Evolutionary conservation across 1,140 invertebrate species (phyloP), one percentile per base, ranked within the genome.

Genomic region (Drosophila santomea): DNA sequence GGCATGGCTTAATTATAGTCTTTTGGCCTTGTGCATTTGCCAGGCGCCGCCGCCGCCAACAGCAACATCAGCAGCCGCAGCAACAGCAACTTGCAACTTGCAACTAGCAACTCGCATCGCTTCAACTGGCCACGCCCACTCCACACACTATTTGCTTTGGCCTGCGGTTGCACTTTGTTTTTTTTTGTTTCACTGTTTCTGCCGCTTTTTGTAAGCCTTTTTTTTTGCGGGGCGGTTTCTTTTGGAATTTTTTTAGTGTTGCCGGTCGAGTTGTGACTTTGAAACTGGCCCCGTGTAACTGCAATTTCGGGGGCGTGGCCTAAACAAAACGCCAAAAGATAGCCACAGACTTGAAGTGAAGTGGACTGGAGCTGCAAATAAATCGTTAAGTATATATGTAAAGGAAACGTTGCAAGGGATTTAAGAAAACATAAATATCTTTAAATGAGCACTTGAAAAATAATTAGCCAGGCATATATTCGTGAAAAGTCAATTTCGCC

Each of bases 1-100:
- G 83, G 83, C 79, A 66, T 68, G 63, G 71, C 84, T 88, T 88
- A 89, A 88, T 91, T 91, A 89, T 91, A 91, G 89, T 91, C 81
- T 80, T 91, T 83, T 79, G 75, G 73, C 61, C 80, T 60, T 79
- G 52, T 80, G 84, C 85, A 77, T 67, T 71, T 74, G 85, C 62
- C 80, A 83, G 83, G 80, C 80, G 80, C 85, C 85, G 80, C 72
- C 64, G 56, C 59, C 47, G 58, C 76, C 76, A 62, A 52, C 79
- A 68, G 61, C 71, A 60, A 43, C 61, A 56, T 48, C 44, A 36
- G 25, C 43, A 45, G 17, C 38, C 12, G 20, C 15, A 25, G 10
- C 6, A 38, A 15, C 44, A 48, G 10, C 47, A 32, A 39, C 38
- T 10, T 12, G 47, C 48, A 35, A 38, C 28, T 36, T 36, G 39